Conservation (phyloP, 2,113 vertebrate species). For the Callithrix jacchus region DNA sequence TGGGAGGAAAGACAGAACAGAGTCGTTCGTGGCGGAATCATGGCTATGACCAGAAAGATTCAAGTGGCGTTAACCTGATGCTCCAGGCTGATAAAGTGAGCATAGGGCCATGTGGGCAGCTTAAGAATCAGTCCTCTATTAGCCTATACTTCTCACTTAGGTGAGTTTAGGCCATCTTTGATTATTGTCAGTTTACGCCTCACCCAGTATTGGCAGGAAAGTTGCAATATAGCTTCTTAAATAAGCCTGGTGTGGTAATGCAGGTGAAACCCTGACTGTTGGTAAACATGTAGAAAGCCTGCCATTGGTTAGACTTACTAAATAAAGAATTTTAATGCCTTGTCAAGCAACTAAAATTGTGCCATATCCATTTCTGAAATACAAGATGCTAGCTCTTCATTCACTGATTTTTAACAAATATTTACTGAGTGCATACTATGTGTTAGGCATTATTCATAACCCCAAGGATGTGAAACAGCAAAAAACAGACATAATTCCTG, state of each 20-base stretch:
- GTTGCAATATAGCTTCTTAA: not conserved
- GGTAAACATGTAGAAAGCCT: not conserved
- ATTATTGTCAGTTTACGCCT: not conserved
- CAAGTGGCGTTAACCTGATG: not conserved
- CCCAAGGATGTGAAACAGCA: not conserved
- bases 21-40: not conserved
- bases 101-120: not conserved
- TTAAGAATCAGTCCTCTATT: not conserved
- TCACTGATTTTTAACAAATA: not conserved
- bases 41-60: not conserved
- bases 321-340: not conserved
- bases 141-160: not conserved
- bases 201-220: not conserved
- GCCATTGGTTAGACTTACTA: not conserved
- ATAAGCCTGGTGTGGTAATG: not conserved
- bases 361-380: not conserved
- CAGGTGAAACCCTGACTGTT: not conserved
- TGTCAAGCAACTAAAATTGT: not conserved
- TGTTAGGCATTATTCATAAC: not conserved
- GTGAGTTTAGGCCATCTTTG: not conserved
- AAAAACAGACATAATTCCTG: not conserved
- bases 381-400: not conserved
- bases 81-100: not conserved
- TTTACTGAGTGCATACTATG: not conserved
- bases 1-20: not conserved